Evolutionary conservation across 2,113 vertebrate genomes (phyloP).

Genomic region (Elgaria multicarinata): DNA sequence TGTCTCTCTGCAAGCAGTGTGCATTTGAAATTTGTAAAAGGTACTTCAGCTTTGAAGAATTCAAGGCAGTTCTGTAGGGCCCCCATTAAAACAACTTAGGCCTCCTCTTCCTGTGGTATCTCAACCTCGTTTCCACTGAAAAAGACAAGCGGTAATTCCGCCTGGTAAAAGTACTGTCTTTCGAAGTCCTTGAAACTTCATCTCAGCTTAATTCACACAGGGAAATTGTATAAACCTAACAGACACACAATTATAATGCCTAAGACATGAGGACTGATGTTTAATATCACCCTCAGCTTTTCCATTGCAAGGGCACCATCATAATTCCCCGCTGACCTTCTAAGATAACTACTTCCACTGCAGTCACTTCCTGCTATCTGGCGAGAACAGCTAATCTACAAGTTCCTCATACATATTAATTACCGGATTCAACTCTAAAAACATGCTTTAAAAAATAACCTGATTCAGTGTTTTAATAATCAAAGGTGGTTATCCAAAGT

Average conservation of each 20-base stretch:
- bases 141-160: conserved; percentile 1
- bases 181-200: conserved; percentile 16
- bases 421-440: background rate
- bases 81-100: background rate
- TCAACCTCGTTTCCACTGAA: background rate
- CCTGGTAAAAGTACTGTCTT: conserved; percentile 2
- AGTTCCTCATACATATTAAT: background rate
- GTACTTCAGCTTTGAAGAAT: background rate
- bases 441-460: background rate
- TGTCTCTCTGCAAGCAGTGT: background rate
- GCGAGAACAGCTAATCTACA: background rate
- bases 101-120: conserved; percentile 5
- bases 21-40: conserved; percentile 21
- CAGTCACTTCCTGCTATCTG: background rate
- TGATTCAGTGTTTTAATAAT: background rate
- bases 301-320: background rate
- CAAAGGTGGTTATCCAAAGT: background rate
- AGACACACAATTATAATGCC: background rate
- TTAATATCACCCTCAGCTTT: conserved; percentile 20
- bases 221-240: background rate
- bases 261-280: background rate
- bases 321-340: background rate
- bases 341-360: background rate
- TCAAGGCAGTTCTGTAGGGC: background rate
- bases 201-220: background rate